phyloP scores from a whole-genome alignment of 2,888 invertebrate species.

The Lycocerus yunnanus region DNA sequence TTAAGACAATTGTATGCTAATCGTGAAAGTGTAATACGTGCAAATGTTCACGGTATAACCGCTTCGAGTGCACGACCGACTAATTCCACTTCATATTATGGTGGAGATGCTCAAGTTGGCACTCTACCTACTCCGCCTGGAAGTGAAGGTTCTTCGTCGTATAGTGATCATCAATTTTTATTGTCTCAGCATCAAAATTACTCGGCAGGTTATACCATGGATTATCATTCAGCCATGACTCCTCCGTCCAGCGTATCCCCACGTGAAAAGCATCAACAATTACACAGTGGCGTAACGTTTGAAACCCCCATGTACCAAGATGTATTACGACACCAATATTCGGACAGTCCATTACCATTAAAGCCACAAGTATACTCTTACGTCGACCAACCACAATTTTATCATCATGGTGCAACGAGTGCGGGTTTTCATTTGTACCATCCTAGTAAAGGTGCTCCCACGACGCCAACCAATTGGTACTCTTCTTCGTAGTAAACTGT shows the following conservation, averaged over 20 bases:
- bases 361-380: slow-evolving; percentile 89
- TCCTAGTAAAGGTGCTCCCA: slow-evolving; percentile 64
- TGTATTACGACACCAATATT: slow-evolving; percentile 67
- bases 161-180: slow-evolving; percentile 69
- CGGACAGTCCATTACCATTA: slow-evolving; percentile 72
- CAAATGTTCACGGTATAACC: slow-evolving; percentile 72
- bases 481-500: slow-evolving; percentile 54
- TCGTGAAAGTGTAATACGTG: slow-evolving; percentile 92
- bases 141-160: slow-evolving; percentile 77
- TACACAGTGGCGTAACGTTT: slow-evolving; percentile 59
- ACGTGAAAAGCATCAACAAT: slow-evolving; percentile 77
- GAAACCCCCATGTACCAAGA: slow-evolving; percentile 56
- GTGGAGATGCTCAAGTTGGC: slow-evolving; percentile 66
- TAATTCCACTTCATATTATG: slow-evolving; percentile 53
- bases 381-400: slow-evolving; percentile 84
- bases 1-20: slow-evolving; percentile 90
- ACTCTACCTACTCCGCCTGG: slow-evolving; percentile 90
- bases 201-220: slow-evolving; percentile 69
- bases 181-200: slow-evolving; percentile 63
- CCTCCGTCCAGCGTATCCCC: slow-evolving; percentile 97
- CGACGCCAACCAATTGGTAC: slow-evolving; percentile 55
- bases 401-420: slow-evolving; percentile 69
- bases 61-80: slow-evolving; percentile 52
- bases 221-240: slow-evolving; percentile 93
- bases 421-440: slow-evolving; percentile 91